A percentile compares a stretch with the other conserved stretches of the same genome.
phyloP scores from a whole-genome alignment of 2,888 invertebrate genomes.

The Macrosoma leucophasiata region DNA sequence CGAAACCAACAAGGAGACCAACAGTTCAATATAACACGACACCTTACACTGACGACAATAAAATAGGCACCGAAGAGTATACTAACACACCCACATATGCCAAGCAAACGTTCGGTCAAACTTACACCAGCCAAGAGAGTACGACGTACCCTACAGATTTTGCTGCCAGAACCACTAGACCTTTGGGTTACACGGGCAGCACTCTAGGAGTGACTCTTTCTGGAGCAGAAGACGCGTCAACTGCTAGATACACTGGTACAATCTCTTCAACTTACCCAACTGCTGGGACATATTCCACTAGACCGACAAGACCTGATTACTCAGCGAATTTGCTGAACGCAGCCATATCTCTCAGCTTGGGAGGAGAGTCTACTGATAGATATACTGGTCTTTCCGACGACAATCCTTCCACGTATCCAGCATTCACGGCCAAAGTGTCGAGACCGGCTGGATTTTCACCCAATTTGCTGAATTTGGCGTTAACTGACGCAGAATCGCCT shows the following conservation, averaged over 20 bases:
- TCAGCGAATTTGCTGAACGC: constrained; percentile 23
- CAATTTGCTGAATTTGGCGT: constrained; percentile 21
- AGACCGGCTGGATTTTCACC: constrained; percentile 30
- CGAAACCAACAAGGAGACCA: constrained; percentile 37
- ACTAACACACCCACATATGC: constrained; percentile 53
- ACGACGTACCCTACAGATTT: constrained; percentile 16
- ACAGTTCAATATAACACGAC: constrained; percentile 44
- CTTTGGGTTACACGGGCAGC: constrained; percentile 18
- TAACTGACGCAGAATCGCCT: constrained; percentile 21
- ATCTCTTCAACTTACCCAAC: constrained; percentile 24
- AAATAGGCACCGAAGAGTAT: constrained; percentile 36
- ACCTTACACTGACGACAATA: constrained; percentile 40
- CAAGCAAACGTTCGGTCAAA: constrained; percentile 34
- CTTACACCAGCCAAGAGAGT: constrained; percentile 23
- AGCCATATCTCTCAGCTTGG: constrained; percentile 19
- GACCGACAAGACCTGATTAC: constrained; percentile 21
- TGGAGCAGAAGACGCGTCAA: constrained; percentile 24
- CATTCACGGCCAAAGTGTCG: constrained; percentile 25
- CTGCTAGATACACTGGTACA: constrained; percentile 31
- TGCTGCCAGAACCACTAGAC: constrained; percentile 21
- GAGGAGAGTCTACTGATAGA: constrained; percentile 14
- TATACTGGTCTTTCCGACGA: constrained; percentile 13
- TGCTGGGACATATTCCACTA: constrained; percentile 23
- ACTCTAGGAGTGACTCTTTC: constrained; percentile 23
- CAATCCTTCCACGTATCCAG: constrained; percentile 22